A percentile compares a stretch with the other conserved stretches of the same genome.
phyloP scores from a whole-genome alignment of 2,797 vertebrate species.

The Etheostoma nigrum region DNA sequence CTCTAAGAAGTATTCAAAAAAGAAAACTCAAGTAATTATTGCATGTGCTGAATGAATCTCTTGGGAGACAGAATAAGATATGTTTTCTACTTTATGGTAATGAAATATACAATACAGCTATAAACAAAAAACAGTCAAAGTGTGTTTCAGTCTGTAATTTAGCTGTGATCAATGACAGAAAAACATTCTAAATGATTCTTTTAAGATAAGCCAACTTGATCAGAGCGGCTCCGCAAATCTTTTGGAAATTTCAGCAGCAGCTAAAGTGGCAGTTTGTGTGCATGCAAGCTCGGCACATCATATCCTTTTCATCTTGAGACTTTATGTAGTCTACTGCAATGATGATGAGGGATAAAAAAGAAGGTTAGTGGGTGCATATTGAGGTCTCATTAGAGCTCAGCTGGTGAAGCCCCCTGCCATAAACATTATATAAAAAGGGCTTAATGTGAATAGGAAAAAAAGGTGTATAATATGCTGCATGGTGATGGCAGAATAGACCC shows the following conservation, averaged over 20 bases:
- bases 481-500: slow-evolving; percentile 1
- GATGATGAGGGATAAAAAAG: slow-evolving; percentile 52
- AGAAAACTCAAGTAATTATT: neutral
- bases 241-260: slow-evolving; percentile 49
- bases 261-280: slow-evolving; percentile 54
- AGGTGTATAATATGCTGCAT: slow-evolving; percentile 12
- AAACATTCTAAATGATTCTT: slow-evolving; percentile 16
- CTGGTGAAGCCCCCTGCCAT: slow-evolving; percentile 33
- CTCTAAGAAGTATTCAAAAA: neutral
- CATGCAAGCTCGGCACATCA: slow-evolving; percentile 20
- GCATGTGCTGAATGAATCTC: neutral
- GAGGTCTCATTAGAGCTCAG: slow-evolving; percentile 39
- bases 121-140: slow-evolving; percentile 12
- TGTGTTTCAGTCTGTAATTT: slow-evolving; percentile 6
- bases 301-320: slow-evolving; percentile 48
- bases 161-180: slow-evolving; percentile 39
- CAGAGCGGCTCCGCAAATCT: slow-evolving; percentile 36
- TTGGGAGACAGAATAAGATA: neutral
- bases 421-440: slow-evolving; percentile 39
- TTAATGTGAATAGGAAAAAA: slow-evolving; percentile 34
- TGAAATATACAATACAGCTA: slow-evolving; percentile 13
- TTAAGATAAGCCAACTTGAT: slow-evolving; percentile 49
- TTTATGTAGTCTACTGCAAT: slow-evolving; percentile 41
- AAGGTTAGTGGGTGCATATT: slow-evolving; percentile 40
- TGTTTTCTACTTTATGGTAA: slow-evolving; percentile 4